phyloP scores from a whole-genome alignment of 2,888 invertebrate species.

The Tiliacea aurago region DNA sequence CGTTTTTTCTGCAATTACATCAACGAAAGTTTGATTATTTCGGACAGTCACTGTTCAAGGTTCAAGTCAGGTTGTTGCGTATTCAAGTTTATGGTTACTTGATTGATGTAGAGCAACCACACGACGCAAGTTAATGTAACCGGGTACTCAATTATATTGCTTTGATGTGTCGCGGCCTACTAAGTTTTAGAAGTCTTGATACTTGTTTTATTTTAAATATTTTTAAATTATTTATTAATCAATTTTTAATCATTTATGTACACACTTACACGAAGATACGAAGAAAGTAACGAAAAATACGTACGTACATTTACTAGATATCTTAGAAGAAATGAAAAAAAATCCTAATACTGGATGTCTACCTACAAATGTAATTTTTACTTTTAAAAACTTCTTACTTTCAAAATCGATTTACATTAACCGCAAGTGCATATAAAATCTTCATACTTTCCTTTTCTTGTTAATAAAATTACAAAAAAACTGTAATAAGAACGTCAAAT shows the following conservation, averaged over 20 bases:
- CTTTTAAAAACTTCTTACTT: constrained; percentile 7
- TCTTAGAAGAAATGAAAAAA: neutral
- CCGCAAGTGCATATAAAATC: constrained; percentile 37
- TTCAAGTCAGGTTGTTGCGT: constrained; percentile 64
- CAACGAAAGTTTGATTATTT: constrained; percentile 61
- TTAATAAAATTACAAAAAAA: constrained; percentile 23
- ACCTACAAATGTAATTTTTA: neutral
- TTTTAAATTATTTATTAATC: neutral
- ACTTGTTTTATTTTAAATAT: constrained; percentile 9
- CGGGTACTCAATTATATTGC: constrained; percentile 65
- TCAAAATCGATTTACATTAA: constrained; percentile 38
- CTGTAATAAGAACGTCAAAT: constrained; percentile 2
- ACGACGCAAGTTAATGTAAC: constrained; percentile 60
- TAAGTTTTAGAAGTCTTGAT: constrained; percentile 36
- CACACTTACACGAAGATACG: neutral
- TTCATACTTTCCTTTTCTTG: constrained; percentile 28
- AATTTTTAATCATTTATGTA: neutral
- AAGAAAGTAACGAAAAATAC: neutral
- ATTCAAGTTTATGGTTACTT: constrained; percentile 75
- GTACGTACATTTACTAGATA: neutral
- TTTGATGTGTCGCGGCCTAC: constrained; percentile 22
- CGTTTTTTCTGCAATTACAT: constrained; percentile 58
- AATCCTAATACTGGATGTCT: neutral
- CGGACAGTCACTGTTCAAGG: constrained; percentile 59
- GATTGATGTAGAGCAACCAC: constrained; percentile 60